Evolutionary conservation across 2,113 vertebrate genomes (phyloP).

Genomic region (Mastomys natalensis): DNA sequence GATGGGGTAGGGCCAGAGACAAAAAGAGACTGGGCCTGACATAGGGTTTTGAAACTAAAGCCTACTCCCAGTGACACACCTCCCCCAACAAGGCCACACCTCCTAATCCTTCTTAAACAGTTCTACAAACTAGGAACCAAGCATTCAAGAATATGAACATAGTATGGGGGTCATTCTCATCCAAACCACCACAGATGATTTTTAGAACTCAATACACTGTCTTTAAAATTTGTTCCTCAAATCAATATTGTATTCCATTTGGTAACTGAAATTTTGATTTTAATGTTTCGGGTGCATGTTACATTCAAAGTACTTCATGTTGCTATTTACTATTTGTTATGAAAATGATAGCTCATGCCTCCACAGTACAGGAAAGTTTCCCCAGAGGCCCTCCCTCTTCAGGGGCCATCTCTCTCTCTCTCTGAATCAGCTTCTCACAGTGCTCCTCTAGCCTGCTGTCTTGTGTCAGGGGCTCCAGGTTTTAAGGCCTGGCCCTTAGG

Average conservation of each 20-base stretch:
- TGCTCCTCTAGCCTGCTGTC: conserved; percentile 90
- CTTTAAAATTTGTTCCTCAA: conserved; percentile 34
- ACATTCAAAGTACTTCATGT: background rate
- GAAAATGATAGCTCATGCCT: background rate
- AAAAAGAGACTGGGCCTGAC: background rate
- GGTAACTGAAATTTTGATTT: conserved; percentile 30
- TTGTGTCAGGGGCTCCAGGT: conserved; percentile 94
- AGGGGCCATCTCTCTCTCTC: background rate
- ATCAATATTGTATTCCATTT: conserved; percentile 17
- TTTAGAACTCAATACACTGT: conserved; percentile 26
- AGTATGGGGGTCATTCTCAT: background rate
- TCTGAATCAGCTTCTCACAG: background rate
- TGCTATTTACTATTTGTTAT: background rate
- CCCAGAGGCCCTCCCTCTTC: background rate
- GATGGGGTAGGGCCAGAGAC: background rate
- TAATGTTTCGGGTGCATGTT: background rate
- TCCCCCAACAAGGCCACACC: background rate
- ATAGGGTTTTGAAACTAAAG: background rate
- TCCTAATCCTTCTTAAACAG: background rate
- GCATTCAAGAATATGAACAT: too few relatives aligned
- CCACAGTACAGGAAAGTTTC: background rate
- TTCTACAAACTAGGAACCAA: background rate
- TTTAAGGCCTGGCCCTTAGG: conserved; percentile 93
- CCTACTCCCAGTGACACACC: too few relatives aligned
- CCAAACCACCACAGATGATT: background rate